Evolutionary conservation across 2,113 vertebrate genomes (phyloP).

Genomic region (Menura novaehollandiae): DNA sequence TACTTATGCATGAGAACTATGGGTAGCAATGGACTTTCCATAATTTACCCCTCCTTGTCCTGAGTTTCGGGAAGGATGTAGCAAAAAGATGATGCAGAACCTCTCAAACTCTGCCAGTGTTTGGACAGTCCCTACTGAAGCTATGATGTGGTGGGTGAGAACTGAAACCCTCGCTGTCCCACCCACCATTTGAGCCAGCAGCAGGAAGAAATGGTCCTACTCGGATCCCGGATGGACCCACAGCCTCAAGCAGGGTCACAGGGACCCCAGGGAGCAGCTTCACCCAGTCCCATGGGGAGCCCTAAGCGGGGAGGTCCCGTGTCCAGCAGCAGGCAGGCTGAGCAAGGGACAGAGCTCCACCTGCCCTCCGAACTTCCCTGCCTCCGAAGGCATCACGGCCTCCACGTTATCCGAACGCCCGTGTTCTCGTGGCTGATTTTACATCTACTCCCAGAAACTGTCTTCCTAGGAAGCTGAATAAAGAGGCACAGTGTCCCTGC

Average conservation of each 20-base stretch:
- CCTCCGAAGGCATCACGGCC: not conserved
- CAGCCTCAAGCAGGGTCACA: not conserved
- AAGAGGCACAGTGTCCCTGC: conserved; percentile 84
- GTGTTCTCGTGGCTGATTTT: conserved; percentile 37
- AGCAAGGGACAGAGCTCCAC: not conserved
- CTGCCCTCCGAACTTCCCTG: not conserved
- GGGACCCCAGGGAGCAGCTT: not conserved
- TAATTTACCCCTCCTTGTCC: not conserved
- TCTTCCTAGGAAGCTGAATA: conserved; percentile 81
- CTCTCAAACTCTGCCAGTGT: not conserved
- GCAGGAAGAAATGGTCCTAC: not conserved
- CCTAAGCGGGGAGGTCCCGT: not conserved
- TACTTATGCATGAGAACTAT: not conserved
- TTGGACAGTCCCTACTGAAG: not conserved
- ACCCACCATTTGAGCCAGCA: not conserved
- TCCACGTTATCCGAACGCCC: not conserved
- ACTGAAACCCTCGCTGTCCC: not conserved
- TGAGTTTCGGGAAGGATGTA: not conserved
- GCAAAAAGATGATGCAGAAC: not conserved
- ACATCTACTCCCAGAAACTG: conserved; percentile 75
- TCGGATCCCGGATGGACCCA: not conserved
- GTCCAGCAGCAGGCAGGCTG: not conserved
- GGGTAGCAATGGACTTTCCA: accelerated
- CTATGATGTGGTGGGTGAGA: not conserved
- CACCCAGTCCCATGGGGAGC: not conserved